Evolutionary conservation across 2,797 vertebrate genomes (phyloP).

Genomic region (Choloepus didactylus): DNA sequence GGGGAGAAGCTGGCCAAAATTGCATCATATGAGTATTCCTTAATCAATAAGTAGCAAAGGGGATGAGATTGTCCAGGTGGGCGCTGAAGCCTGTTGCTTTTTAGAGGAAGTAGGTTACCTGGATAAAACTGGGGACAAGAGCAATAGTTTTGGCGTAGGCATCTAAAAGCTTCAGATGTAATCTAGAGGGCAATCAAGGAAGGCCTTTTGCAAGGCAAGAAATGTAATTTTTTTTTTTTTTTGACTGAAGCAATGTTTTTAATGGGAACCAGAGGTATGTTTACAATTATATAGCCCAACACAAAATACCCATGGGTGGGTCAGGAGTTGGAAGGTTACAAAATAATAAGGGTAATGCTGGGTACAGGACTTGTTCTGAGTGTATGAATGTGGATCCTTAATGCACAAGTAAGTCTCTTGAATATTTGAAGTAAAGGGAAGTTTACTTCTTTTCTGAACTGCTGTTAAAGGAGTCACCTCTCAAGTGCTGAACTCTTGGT

Average conservation of each 20-base stretch:
- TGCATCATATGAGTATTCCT: background rate
- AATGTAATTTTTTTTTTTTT: background rate
- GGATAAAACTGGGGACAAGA: background rate
- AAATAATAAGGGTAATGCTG: no score
- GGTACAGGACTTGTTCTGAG: background rate
- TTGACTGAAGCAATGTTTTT: no score
- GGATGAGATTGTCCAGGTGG: background rate
- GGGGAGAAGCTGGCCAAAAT: background rate
- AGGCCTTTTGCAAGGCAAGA: background rate
- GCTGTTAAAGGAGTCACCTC: background rate
- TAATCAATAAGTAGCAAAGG: background rate
- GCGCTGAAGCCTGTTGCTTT: background rate
- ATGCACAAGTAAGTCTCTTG: background rate
- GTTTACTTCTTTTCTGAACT: background rate
- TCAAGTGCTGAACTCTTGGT: background rate
- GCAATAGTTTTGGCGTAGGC: background rate
- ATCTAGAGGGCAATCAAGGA: background rate
- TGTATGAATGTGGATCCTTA: background rate
- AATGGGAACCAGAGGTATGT: no score
- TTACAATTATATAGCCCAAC: no score
- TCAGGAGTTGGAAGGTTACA: no score
- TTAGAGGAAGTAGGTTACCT: slow-evolving; percentile 5
- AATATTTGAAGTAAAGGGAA: background rate
- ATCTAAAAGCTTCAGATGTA: background rate
- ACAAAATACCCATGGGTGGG: no score